A percentile compares a stretch with the other conserved stretches of the same genome.
phyloP scores from a whole-genome alignment of 2,797 vertebrate genomes.

The Garrulus glandarius region DNA sequence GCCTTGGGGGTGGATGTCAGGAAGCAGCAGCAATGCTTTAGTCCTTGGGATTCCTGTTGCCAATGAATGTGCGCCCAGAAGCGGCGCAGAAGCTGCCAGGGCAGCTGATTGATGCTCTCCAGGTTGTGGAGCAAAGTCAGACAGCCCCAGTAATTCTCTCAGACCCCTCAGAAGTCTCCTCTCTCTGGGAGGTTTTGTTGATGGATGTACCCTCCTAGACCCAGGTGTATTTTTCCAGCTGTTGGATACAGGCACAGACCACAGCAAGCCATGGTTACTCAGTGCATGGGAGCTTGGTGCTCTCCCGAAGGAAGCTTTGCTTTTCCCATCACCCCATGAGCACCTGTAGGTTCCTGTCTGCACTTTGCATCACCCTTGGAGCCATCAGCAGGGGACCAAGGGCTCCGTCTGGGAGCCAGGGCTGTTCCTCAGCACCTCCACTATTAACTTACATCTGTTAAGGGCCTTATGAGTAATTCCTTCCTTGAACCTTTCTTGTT shows the following conservation, averaged over 20 bases:
- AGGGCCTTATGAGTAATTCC: neutral
- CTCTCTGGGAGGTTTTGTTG: neutral
- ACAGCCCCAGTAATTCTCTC: neutral
- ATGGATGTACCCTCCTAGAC: neutral
- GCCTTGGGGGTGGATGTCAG: neutral
- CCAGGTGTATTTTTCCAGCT: neutral
- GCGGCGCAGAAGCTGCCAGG: accelerated
- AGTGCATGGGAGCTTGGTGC: neutral
- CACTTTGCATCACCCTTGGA: accelerated
- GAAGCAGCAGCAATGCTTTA: neutral
- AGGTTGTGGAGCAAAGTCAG: neutral
- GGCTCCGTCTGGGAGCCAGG: neutral
- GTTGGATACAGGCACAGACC: accelerated
- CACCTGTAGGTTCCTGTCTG: neutral
- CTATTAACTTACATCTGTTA: neutral
- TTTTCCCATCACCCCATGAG: neutral
- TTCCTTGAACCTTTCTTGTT: neutral
- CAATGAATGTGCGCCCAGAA: neutral
- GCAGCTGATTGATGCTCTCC: neutral
- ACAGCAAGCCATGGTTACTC: neutral
- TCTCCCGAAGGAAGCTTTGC: neutral
- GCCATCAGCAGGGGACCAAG: accelerated
- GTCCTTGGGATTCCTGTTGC: neutral
- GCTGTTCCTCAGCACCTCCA: neutral
- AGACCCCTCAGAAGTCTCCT: neutral